Evolutionary conservation across 2,797 vertebrate species (phyloP).

Genomic region (Potorous gilbertii): DNA sequence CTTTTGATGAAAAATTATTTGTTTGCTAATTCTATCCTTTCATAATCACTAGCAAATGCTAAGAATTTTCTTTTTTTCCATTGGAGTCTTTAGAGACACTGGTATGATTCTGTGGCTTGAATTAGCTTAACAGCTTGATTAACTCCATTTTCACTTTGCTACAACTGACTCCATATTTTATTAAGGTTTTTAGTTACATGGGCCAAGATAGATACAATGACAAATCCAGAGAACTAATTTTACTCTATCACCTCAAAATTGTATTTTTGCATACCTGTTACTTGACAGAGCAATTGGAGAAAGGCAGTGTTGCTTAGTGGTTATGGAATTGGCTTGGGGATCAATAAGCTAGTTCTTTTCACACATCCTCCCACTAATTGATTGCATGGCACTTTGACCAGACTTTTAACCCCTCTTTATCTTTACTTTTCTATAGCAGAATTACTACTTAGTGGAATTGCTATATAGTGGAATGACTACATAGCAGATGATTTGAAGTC

Average conservation of each 20-base stretch:
- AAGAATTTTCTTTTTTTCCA: background rate
- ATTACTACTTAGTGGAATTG: conserved; percentile 2
- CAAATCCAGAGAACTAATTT: conserved; percentile 63
- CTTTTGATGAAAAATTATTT: background rate
- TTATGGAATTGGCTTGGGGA: conserved; percentile 51
- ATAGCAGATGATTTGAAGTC: background rate
- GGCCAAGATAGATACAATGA: conserved; percentile 29
- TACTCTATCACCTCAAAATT: conserved; percentile 66
- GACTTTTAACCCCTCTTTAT: conserved; percentile 31
- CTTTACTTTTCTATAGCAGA: conserved; percentile 43
- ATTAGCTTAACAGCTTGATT: conserved; percentile 42
- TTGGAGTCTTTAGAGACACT: conserved; percentile 39
- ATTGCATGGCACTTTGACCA: conserved; percentile 20
- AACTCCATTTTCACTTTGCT: conserved; percentile 48
- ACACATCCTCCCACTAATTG: conserved; percentile 48
- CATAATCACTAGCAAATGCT: conserved; percentile 46
- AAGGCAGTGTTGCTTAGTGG: conserved; percentile 53
- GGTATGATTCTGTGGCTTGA: conserved; percentile 45
- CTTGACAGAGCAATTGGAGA: conserved; percentile 63
- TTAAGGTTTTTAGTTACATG: conserved; percentile 56
- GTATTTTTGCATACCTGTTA: conserved; percentile 72
- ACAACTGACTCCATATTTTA: conserved; percentile 34
- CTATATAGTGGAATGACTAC: too few relatives aligned
- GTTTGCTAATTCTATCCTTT: conserved; percentile 49
- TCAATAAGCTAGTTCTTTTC: conserved; percentile 44